Evolutionary conservation across 2,888 invertebrate species (phyloP).

Genomic region (Eristalis arbustorum): DNA sequence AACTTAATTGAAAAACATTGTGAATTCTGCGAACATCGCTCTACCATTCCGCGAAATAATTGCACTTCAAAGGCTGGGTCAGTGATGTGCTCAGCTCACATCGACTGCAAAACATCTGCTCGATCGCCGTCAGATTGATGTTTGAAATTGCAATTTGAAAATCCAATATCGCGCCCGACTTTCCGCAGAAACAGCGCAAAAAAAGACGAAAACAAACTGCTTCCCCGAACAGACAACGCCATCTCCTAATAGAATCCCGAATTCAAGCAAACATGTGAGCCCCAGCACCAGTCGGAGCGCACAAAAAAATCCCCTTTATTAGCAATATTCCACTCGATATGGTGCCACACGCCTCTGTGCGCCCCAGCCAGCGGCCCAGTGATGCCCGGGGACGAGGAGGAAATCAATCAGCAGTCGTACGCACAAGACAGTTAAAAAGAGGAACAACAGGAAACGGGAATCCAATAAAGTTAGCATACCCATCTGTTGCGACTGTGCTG

Average conservation of each 20-base stretch:
- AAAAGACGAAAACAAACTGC: neutral
- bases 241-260: neutral
- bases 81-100: too few species aligned
- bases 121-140: neutral
- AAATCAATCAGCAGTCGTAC: neutral
- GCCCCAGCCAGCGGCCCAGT: neutral
- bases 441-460: neutral
- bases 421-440: neutral
- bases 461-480: constrained; percentile 34
- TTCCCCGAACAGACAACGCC: neutral
- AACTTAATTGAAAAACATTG: too few species aligned
- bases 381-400: neutral
- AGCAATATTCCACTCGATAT: neutral
- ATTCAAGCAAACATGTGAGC: neutral
- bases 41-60: too few species aligned
- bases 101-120: neutral
- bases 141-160: neutral
- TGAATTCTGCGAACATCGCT: too few species aligned
- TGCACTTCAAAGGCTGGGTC: too few species aligned
- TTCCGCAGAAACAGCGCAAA: neutral
- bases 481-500: constrained; percentile 21
- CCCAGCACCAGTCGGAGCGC: neutral
- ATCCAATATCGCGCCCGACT: neutral
- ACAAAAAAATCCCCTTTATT: neutral
- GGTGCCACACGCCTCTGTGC: neutral